Evolutionary conservation across 2,797 vertebrate species (phyloP).

Genomic region (Myotis findleyi): DNA sequence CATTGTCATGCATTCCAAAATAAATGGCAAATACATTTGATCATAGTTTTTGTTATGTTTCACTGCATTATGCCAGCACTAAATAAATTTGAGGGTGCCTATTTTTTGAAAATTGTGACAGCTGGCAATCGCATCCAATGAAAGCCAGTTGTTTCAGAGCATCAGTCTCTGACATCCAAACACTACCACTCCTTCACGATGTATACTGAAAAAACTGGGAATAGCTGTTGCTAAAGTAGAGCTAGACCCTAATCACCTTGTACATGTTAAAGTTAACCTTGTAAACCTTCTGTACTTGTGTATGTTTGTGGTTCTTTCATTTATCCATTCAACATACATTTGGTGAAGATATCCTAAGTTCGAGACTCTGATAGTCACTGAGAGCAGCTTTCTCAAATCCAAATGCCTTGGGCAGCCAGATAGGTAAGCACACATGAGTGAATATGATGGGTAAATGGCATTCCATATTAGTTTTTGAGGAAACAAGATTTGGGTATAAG

Average conservation of each 20-base stretch:
- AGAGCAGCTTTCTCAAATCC: constrained; percentile 12
- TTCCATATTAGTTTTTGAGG: constrained; percentile 22
- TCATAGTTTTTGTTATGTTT: constrained; percentile 72
- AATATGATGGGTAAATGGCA: constrained; percentile 13
- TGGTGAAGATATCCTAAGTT: constrained; percentile 5
- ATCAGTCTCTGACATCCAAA: constrained; percentile 11
- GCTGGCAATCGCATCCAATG: constrained; percentile 45
- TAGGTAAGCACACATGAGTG: constrained; percentile 10
- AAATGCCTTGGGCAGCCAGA: background rate
- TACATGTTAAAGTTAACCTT: background rate
- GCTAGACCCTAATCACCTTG: background rate
- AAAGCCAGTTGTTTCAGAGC: constrained; percentile 55
- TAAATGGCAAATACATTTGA: constrained; percentile 71
- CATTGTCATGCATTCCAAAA: constrained; percentile 76
- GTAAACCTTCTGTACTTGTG: background rate
- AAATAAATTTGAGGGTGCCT: constrained; percentile 59
- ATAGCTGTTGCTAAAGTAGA: background rate
- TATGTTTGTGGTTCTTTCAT: constrained; percentile 23
- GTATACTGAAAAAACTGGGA: constrained; percentile 12
- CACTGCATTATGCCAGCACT: constrained; percentile 41
- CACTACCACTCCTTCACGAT: constrained; percentile 9
- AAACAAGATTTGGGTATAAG: background rate
- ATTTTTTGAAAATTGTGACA: constrained; percentile 60
- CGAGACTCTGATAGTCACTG: background rate
- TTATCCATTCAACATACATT: constrained; percentile 36